A percentile compares a stretch with the other conserved stretches of the same genome.
phyloP scores from a whole-genome alignment of 2,888 invertebrate genomes.

The Scrobipalpa costella region DNA sequence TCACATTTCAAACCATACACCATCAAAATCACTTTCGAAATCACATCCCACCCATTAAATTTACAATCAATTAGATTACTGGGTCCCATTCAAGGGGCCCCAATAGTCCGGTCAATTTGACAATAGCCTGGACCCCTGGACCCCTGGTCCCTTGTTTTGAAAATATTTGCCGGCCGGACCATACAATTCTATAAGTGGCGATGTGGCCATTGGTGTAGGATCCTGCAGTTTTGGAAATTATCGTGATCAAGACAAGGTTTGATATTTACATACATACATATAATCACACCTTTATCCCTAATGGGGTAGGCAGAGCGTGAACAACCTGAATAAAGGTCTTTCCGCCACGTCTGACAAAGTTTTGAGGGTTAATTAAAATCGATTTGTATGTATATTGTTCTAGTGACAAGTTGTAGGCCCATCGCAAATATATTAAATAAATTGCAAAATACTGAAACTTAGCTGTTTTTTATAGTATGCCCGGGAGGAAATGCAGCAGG shows the following conservation, averaged over 20 bases:
- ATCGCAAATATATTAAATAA: no score
- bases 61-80: constrained; percentile 20
- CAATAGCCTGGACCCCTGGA: constrained; percentile 59
- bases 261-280: no score
- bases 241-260: no score
- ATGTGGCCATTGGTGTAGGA: background rate
- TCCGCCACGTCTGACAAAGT: background rate
- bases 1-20: background rate
- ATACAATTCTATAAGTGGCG: constrained; percentile 15
- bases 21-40: constrained; percentile 1
- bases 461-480: no score
- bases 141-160: constrained; percentile 57
- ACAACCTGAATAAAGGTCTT: no score
- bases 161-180: constrained; percentile 67
- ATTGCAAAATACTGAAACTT: no score
- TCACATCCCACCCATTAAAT: background rate
- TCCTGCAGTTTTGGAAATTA: background rate
- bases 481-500: no score
- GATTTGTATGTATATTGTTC: no score
- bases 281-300: no score
- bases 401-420: no score
- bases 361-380: no score
- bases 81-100: constrained; percentile 50
- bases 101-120: constrained; percentile 78
- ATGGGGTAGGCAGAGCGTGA: no score